Base-by-base conservation (phyloP, 2,888 invertebrate species). In the Scaeva pyrastri region DNA sequence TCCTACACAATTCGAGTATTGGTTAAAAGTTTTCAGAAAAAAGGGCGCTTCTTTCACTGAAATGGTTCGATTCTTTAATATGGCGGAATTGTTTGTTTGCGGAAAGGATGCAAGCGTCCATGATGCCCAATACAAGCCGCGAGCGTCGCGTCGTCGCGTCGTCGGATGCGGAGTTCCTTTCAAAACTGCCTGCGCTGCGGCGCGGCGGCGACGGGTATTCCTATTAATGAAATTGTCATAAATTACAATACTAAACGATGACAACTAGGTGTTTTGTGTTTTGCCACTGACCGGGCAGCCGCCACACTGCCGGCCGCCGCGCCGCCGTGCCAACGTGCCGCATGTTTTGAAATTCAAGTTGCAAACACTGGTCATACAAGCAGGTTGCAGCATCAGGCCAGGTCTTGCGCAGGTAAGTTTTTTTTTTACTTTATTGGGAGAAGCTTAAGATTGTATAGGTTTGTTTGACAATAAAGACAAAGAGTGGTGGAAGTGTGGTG, bases 211-310 rank as follows among this genome's bases (percentile, higher is more conserved):
- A 23, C 50, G 50, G 78, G 68, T 73, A 78, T 70, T 83, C 83
- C 74, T 70, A 74, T 74, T 79, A 79, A 83, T 83, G 83, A 79
- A 79, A 83, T 83, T 79, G 83, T 83, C 79, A 83, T 83, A 83
- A 83, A 83, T 83, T 79, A 83, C 79, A 79, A 56, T 70, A 70
- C 73, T 70, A 1, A 21, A 50, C 50, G 79, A 79, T 70, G 79
- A 83, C 83, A 83, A 79, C 83, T 83, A 78, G 83, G 83, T 84
- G 79, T 52, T 50, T 83, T 74, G 73, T 74, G 64, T 79, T 71
- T 62, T 79, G 83, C 74, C 79, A 84, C 83, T 52, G 23, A 52
- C 52, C 52, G 6, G 31, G 31, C 31, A 31, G 31, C n/a, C n/a
- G n/a, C n/a, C n/a, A n/a, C n/a, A n/a, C n/a, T n/a, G n/a, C n/a